A percentile compares a stretch with the other conserved stretches of the same genome.
Evolutionary conservation across 53 echinoderm and acorn worm species (phyloP).

Genomic region (Holothuria scabra): DNA sequence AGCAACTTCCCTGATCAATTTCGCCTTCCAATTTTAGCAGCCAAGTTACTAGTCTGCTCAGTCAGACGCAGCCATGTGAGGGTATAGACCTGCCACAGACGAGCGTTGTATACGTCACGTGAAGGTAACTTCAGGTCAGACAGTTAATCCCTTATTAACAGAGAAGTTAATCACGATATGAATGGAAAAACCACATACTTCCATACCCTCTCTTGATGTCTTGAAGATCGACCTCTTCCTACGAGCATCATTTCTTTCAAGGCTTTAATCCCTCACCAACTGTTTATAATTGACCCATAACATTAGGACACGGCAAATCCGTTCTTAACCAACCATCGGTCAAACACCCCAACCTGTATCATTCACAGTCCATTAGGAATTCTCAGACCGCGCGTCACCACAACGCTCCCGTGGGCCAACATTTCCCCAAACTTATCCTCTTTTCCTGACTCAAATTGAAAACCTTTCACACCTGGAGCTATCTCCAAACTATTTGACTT

Average conservation of each 20-base stretch:
- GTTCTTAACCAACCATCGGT: conserved; percentile 23
- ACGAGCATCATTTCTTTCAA: conserved; percentile 19
- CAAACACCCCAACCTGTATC: conserved; percentile 7
- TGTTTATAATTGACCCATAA: conserved; percentile 49
- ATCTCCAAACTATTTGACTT: conserved; percentile 14
- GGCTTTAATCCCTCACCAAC: conserved; percentile 46
- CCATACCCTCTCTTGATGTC: conserved; percentile 7
- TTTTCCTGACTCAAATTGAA: conserved; percentile 42
- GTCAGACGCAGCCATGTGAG: too few relatives aligned
- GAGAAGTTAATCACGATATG: conserved; percentile 43
- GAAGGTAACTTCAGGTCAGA: conserved; percentile 40
- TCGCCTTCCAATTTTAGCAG: too few relatives aligned
- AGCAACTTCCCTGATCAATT: too few relatives aligned
- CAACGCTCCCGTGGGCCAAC: conserved; percentile 37
- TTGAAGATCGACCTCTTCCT: conserved; percentile 4
- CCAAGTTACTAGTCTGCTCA: too few relatives aligned
- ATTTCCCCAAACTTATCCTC: conserved; percentile 21
- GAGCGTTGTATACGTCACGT: neutral
- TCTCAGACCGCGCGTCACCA: conserved; percentile 38
- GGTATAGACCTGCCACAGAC: too few relatives aligned
- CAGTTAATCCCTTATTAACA: conserved; percentile 37
- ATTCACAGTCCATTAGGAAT: conserved; percentile 17
- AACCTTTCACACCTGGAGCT: conserved; percentile 44
- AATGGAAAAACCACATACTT: conserved; percentile 33
- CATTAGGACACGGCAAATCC: conserved; percentile 46